Percentiles rank a stretch among this genome's conserved stretches.
phyloP scores from a whole-genome alignment of 2,113 vertebrate genomes.

The Cyprinodon brontotheroides region DNA sequence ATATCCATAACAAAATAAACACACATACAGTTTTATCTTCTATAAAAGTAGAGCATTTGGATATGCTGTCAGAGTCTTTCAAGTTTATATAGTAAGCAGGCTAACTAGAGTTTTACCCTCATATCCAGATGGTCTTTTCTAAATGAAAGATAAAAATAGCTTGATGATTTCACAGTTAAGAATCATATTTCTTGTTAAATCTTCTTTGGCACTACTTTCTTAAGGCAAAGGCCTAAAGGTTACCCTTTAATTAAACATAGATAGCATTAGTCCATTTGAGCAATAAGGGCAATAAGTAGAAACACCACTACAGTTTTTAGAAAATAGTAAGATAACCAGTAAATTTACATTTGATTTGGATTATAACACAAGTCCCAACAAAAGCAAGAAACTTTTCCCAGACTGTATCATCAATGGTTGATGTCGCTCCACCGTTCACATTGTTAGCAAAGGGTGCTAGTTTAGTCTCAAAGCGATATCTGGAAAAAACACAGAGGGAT shows the following conservation, averaged over 20 bases:
- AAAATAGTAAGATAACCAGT: conserved; percentile 1
- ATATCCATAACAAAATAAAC: too few relatives aligned
- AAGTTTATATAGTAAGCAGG: too few relatives aligned
- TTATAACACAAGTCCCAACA: neutral
- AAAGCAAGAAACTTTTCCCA: conserved; percentile 2
- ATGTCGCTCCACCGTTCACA: conserved; percentile 17
- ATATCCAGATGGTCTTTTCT: neutral
- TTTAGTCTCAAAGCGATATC: conserved; percentile 4
- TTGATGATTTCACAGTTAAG: neutral
- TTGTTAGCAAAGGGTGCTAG: conserved; percentile 42
- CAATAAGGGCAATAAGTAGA: too few relatives aligned
- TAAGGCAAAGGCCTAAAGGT: neutral
- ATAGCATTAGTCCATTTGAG: neutral
- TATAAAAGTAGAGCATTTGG: too few relatives aligned
- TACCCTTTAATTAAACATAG: neutral
- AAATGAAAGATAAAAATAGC: neutral
- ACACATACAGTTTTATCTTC: too few relatives aligned
- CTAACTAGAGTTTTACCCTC: neutral
- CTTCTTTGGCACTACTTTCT: neutral
- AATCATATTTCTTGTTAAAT: neutral
- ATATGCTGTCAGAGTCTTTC: too few relatives aligned
- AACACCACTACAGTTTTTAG: neutral
- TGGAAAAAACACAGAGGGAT: conserved; percentile 41
- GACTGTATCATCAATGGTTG: conserved; percentile 1
- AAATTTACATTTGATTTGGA: conserved; percentile 12